Base-by-base conservation (phyloP, 2,888 invertebrate species). In the Volucella zonaria region DNA sequence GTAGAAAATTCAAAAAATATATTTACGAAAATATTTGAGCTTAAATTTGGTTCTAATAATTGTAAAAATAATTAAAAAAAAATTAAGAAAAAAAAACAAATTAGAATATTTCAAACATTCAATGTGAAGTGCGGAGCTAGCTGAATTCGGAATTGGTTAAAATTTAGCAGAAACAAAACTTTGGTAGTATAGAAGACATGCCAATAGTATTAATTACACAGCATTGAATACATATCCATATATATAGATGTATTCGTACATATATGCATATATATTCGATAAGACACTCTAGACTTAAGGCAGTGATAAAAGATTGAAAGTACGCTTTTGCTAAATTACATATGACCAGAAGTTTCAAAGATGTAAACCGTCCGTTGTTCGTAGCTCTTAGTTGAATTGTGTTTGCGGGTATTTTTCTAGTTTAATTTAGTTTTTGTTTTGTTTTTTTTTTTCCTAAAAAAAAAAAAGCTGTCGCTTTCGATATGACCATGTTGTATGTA, bases 51-150 rank as follows among this genome's bases (percentile, higher is more conserved):
- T 38, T 42, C 15, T 70, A 9, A 45, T 70, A 79, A 80, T 81
- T 81, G 85, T 85, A 85, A 75, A 83, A 80, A 45, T 74, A n/a
- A 40, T 52, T 38, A 54, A 49, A 14, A 11, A n/a, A n/a, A 45
- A 45, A 2, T 23, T 0, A 3, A 23, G 18, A n/a, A 9, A 45
- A 45, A 45, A 45, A 45, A 45, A 31, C 61, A 31, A 31, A 31
- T 31, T 31, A 6, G 31, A 31, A 31, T 6, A 85, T 85, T 85
- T 85, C 85, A 59, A 76, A 81, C 77, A 85, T 81, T 85, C 85
- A 85, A 85, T 85, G 85, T 67, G 81, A 85, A 77, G 85, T 85
- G 81, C 76, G 18, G 81, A 85, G 77, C 81, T 81, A 68, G 81
- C 73, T 54, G 76, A 76, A 47, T 51, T 43, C 45, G 18, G 1